Base-by-base conservation (phyloP, 2,888 invertebrate species). In the Coecobrya sp. region DNA sequence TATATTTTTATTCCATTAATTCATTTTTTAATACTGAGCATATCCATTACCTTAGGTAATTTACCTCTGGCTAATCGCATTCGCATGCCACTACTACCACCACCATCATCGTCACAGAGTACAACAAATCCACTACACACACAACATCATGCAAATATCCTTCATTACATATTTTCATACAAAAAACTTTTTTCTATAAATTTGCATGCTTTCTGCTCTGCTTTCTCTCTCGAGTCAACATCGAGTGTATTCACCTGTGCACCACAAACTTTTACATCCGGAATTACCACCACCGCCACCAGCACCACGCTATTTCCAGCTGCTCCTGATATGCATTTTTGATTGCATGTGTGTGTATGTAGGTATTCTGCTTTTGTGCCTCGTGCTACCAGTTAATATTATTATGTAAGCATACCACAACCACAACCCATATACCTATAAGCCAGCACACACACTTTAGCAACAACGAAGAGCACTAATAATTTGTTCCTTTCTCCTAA, bases 271-370 rank as follows among this genome's bases (percentile, higher is more conserved):
- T 79, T 52, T 25, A 76, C 45, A 49, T 49, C 79, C 27, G 79
- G 49, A 22, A 52, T 16, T 52, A 52, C 49, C 19, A 49, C 73
- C 10, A 70, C 30, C 70, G 3, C 16, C 11, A 42, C 22, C n/a
- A 52, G 25, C 36, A 52, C 36, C 22, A 45, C 65, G 27, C 65
- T 25, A 27, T 11, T 65, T 22, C 65, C 65, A 70, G 25, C 55
- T 86, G 52, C 25, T 30, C 19, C 36, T 49, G 62, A 76, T 86
- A 86, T 86, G 86, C 86, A 86, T 55, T 86, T 86, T 86, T 86
- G 86, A 86, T 86, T 73, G 86, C 73, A 36, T 16, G 86, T 30
- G 55, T 36, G 22, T 30, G 30, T 0, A 11, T 52, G 22, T 11
- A 5, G 3, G 36, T 76, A 19, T 11, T n/a, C n/a, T n/a, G n/a